phyloP scores from a whole-genome alignment of 2,888 invertebrate species.

The Cosmia trapezina region DNA sequence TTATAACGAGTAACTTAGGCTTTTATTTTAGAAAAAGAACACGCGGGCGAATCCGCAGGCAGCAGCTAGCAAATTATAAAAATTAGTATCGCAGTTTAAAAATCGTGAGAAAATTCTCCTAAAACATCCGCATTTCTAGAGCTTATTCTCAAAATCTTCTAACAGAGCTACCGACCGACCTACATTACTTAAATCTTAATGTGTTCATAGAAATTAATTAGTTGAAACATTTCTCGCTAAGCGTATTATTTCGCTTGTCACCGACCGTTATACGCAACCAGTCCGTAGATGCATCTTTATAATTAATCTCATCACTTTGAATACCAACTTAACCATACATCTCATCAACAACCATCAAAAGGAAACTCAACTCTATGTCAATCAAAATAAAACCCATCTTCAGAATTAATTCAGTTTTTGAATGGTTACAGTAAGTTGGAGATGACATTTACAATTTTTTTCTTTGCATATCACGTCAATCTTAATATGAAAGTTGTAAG shows the following conservation, averaged over 20 bases:
- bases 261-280: conserved; percentile 78
- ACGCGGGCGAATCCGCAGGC: no score
- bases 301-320: conserved; percentile 84
- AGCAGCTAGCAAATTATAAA: not conserved
- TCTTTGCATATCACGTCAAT: conserved; percentile 64
- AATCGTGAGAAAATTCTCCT: conserved; percentile 50
- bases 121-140: conserved; percentile 25
- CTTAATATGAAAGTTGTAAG: conserved; percentile 68
- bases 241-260: conserved; percentile 74
- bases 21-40: no score
- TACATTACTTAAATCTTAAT: conserved; percentile 63
- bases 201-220: conserved; percentile 74
- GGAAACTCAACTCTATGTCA: conserved; percentile 45
- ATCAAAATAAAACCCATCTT: conserved; percentile 17
- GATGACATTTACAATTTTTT: conserved; percentile 62
- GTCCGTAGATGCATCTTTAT: conserved; percentile 83
- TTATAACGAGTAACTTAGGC: no score
- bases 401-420: conserved; percentile 9
- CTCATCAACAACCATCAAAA: conserved; percentile 7
- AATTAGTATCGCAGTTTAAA: not conserved
- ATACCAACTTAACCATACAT: conserved; percentile 55
- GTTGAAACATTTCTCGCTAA: conserved; percentile 69
- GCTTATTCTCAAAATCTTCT: conserved; percentile 23
- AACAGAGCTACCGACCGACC: conserved; percentile 59
- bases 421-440: conserved; percentile 26